Evolutionary conservation across 92 coral and sea anemone genomes (phyloP), one percentile per base, ranked within the genome.

Genomic region (Bergia puertoricense): DNA sequence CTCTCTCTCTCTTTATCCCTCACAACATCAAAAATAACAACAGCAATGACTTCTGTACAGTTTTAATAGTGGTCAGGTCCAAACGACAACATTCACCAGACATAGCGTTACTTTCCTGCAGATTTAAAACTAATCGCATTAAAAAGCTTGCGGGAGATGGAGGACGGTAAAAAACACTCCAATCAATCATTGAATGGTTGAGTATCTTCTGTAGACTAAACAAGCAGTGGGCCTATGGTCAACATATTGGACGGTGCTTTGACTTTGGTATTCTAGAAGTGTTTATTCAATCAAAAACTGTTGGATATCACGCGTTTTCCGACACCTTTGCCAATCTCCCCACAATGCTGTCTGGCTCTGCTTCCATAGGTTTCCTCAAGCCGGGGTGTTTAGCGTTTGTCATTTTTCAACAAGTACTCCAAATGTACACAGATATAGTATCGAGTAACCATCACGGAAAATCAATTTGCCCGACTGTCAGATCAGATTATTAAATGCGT

Each of bases 141-240:
- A 45, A 82, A 71, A 68, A 71, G 67, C 42, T 44, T 84, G 87
- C 87, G 87, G 87, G 87, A 84, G 87, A 45, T 73, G 44, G 14
- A 36, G 10, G 79, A 5, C 7, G 62, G 20, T 42, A 23, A 6
- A 65, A 41, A 42, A 18, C 56, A 81, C 42, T 66, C 30, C 51
- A 16, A 72, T 84, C 57, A 48, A 36, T 46, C 69, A 68, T 66
- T 42, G 15, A 78, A 10, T 5, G 44, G 38, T 10, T 50, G 20
- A 50, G 37, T 39, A 51, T n/a, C 40, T 45, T 71, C 62, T 23
- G 62, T 48, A 51, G 79, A 76, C 79, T 76, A 76, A 76, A 76
- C 79, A 76, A 18, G 22, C 13, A 76, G 79, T 45, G 79, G 15
- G 79, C 22, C 79, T 42, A 45, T 18, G 40, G 77, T 74, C 38